phyloP scores from a whole-genome alignment of 2,888 invertebrate genomes.

The Thera britannica region DNA sequence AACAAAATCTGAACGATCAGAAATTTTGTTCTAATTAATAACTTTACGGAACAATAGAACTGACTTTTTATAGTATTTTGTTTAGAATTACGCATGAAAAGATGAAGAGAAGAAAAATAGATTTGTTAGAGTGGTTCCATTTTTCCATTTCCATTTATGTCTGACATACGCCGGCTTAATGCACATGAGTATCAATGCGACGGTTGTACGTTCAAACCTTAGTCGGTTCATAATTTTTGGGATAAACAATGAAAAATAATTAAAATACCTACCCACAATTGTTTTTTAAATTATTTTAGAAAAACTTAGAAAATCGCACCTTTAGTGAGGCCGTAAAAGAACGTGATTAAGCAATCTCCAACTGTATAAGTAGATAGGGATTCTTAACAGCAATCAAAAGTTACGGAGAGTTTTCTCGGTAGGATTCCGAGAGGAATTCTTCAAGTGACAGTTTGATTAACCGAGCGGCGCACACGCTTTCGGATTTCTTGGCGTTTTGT shows the following conservation, averaged over 20 bases:
- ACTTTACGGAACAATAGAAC: constrained; percentile 65
- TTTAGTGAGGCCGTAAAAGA: constrained; percentile 50
- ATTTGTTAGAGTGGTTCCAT: too few species aligned
- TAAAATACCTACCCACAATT: too few species aligned
- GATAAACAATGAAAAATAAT: too few species aligned
- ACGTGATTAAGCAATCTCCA: constrained; percentile 77
- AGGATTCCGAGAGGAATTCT: constrained; percentile 83
- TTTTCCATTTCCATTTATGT: too few species aligned
- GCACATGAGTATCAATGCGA: too few species aligned
- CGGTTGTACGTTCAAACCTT: too few species aligned
- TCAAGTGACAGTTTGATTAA: constrained; percentile 85
- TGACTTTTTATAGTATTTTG: constrained; percentile 41
- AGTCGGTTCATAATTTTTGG: too few species aligned
- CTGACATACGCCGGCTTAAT: too few species aligned
- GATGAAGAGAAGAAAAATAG: too few species aligned
- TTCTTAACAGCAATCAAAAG: constrained; percentile 81
- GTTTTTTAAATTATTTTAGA: constrained; percentile 21
- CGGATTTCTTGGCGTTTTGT: constrained; percentile 75
- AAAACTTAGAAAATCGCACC: constrained; percentile 40
- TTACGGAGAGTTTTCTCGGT: constrained; percentile 79
- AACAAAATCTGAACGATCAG: constrained; percentile 82
- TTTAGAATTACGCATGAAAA: neutral
- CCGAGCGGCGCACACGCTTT: constrained; percentile 81
- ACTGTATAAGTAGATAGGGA: constrained; percentile 75
- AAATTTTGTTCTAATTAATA: constrained; percentile 84